Conservation (phyloP, 2,888 invertebrate species). For the Himalopsyche japonica region DNA sequence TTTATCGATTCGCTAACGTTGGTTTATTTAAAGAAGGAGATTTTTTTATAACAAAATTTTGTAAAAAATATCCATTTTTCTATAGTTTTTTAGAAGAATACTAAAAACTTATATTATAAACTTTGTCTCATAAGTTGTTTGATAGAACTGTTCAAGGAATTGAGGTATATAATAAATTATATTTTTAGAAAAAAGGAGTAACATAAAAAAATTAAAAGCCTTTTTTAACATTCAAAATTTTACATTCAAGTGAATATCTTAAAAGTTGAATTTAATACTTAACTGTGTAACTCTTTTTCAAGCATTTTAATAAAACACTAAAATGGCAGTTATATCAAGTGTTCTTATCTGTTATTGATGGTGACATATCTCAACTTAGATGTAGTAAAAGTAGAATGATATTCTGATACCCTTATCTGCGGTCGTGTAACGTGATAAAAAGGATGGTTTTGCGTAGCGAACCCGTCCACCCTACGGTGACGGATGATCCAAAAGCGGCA, state of each 20-base stretch:
- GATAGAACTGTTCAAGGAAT: too few species aligned
- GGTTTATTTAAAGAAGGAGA: constrained; percentile 2
- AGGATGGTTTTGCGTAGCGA: neutral
- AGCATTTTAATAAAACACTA: too few species aligned
- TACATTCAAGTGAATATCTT: too few species aligned
- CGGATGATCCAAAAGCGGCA: constrained; percentile 13
- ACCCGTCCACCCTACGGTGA: constrained; percentile 21
- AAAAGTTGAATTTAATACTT: too few species aligned
- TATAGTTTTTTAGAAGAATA: neutral
- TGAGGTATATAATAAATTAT: too few species aligned
- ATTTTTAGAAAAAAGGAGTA: too few species aligned
- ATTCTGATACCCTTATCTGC: neutral
- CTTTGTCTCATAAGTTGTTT: too few species aligned
- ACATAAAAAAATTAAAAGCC: too few species aligned
- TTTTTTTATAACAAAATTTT: neutral
- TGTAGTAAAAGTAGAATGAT: neutral
- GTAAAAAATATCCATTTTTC: neutral
- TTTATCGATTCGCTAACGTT: constrained; percentile 30
- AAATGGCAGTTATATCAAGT: too few species aligned
- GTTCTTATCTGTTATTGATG: neutral
- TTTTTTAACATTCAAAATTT: too few species aligned
- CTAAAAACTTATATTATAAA: too few species aligned
- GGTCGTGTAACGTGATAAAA: constrained; percentile 12
- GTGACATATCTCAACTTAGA: neutral
- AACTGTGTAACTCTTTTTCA: too few species aligned